phyloP scores from a whole-genome alignment of 1,140 invertebrate species.

The Monochamus saltuarius region DNA sequence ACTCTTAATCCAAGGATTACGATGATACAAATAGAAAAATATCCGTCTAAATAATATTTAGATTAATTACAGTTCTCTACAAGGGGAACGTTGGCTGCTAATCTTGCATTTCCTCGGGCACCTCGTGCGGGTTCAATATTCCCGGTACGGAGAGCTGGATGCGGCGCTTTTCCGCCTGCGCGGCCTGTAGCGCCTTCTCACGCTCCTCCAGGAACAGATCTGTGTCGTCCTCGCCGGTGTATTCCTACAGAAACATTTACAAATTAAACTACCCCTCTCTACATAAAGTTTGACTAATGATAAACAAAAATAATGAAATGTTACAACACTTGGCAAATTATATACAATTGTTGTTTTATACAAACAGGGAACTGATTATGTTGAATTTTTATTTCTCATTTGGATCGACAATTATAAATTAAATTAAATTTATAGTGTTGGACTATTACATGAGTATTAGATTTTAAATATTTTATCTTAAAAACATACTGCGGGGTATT shows the following conservation, averaged over 20 bases:
- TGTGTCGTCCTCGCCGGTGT: conserved; percentile 95
- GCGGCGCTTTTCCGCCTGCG: conserved; percentile 91
- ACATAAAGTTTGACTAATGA: no score
- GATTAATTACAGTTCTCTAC: conserved; percentile 26
- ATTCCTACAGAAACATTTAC: conserved; percentile 69
- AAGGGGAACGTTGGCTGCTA: conserved; percentile 48
- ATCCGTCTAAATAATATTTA: conserved; percentile 33
- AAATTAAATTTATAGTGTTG: no score
- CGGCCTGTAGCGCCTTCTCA: conserved; percentile 80
- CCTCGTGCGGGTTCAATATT: conserved; percentile 94
- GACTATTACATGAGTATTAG: no score
- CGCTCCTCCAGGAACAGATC: conserved; percentile 97
- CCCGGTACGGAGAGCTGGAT: conserved; percentile 93
- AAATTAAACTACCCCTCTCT: no score
- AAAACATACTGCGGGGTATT: no score
- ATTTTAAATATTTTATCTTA: no score
- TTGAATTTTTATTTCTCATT: no score
- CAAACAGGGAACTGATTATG: no score
- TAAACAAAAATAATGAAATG: no score
- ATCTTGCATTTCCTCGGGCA: conserved; percentile 98
- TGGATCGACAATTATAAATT: no score
- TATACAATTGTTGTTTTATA: no score
- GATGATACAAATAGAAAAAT: conserved; percentile 44
- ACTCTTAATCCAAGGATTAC: conserved; percentile 16
- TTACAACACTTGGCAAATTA: no score